phyloP scores from a whole-genome alignment of 2,888 invertebrate genomes.

The Dryomyza anilis region DNA sequence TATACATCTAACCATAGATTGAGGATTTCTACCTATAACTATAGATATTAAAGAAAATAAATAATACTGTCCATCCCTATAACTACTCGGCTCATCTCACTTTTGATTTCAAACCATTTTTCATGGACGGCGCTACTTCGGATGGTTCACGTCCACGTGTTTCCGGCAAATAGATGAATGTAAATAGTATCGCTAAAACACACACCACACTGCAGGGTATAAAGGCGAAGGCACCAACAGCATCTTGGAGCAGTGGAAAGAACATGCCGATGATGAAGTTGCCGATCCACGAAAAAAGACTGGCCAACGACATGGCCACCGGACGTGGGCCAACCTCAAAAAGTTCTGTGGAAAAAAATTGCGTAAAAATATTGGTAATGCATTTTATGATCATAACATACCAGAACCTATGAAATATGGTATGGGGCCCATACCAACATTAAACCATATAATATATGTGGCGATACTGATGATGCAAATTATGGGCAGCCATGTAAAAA shows the following conservation, averaged over 20 bases:
- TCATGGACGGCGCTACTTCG: slow-evolving; percentile 46
- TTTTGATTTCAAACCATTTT: slow-evolving; percentile 66
- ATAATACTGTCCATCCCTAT: too few relatives aligned
- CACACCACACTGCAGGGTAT: slow-evolving; percentile 69
- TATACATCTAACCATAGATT: too few relatives aligned
- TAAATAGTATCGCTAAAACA: slow-evolving; percentile 42
- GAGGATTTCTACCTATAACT: too few relatives aligned
- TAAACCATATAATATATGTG: slow-evolving; percentile 77
- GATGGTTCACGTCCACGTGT: slow-evolving; percentile 46
- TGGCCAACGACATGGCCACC: slow-evolving; percentile 83
- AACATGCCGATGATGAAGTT: slow-evolving; percentile 83
- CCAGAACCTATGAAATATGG: slow-evolving; percentile 85
- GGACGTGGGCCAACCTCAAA: slow-evolving; percentile 82
- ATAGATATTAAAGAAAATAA: too few relatives aligned
- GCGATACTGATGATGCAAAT: slow-evolving; percentile 73
- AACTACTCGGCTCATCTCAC: slow-evolving; percentile 32
- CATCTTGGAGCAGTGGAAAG: slow-evolving; percentile 69
- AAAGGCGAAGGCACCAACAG: slow-evolving; percentile 74
- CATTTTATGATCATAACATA: slow-evolving; percentile 41
- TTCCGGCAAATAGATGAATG: slow-evolving; percentile 50
- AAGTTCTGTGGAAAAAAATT: slow-evolving; percentile 66
- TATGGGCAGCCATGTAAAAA: slow-evolving; percentile 70
- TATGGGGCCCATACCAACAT: slow-evolving; percentile 84
- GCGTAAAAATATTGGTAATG: slow-evolving; percentile 33
- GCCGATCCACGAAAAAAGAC: slow-evolving; percentile 83